Evolutionary conservation across 2,113 vertebrate genomes (phyloP).

Genomic region (Chloroceryle aenea): DNA sequence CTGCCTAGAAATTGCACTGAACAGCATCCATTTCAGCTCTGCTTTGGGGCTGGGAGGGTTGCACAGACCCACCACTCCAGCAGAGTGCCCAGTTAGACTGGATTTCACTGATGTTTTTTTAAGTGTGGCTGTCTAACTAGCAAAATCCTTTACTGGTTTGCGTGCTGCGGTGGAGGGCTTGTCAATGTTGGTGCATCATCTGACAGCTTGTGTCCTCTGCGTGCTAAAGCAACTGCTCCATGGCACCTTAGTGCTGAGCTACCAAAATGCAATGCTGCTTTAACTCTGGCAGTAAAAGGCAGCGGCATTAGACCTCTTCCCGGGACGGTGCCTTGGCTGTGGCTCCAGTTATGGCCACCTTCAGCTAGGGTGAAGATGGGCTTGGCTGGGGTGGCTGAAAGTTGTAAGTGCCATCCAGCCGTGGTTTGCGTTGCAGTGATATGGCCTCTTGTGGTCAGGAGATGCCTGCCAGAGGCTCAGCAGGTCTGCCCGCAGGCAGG

Average conservation of each 20-base stretch:
- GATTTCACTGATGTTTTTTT: background rate
- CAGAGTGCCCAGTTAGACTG: background rate
- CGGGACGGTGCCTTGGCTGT: background rate
- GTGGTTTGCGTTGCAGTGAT: background rate
- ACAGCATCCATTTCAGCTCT: background rate
- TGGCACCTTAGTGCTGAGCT: background rate
- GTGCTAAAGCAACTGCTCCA: background rate
- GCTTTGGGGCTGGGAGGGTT: background rate
- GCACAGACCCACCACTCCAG: background rate
- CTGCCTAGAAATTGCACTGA: background rate
- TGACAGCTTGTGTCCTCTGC: background rate
- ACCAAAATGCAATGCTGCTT: background rate
- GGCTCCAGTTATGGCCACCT: accelerated
- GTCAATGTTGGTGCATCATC: accelerated
- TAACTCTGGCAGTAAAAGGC: background rate
- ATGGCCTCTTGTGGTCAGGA: accelerated
- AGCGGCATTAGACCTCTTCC: background rate
- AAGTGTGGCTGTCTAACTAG: background rate
- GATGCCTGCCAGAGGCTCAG: background rate
- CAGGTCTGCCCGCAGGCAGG: accelerated
- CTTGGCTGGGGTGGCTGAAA: background rate
- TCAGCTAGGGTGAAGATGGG: background rate
- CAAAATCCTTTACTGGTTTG: background rate
- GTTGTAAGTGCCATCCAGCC: too few species aligned
- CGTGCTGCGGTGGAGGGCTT: background rate